Conservation (phyloP, 2,797 vertebrate genomes). For the Mustela erminea region DNA sequence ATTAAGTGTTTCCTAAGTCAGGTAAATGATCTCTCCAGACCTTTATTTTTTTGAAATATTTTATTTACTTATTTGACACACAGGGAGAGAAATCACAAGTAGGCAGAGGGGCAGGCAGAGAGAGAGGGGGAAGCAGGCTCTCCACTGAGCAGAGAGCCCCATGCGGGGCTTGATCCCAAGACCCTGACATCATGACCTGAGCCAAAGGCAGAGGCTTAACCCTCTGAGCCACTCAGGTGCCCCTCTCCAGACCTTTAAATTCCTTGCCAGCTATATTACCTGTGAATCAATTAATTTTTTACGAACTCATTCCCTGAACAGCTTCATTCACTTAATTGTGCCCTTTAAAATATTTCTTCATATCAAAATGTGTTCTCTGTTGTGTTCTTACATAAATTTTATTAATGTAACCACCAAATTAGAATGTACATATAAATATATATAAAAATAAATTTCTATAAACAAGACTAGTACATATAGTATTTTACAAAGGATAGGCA, state of each 20-base stretch:
- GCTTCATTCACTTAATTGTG: background rate
- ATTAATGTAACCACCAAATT: background rate
- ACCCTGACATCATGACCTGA: too few species aligned
- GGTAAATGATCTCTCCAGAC: background rate
- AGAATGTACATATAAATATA: background rate
- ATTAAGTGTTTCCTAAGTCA: background rate
- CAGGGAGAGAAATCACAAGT: too few species aligned
- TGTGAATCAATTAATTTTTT: background rate
- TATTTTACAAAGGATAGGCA: background rate
- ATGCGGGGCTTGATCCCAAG: too few species aligned
- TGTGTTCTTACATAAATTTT: background rate
- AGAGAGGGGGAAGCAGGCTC: too few species aligned
- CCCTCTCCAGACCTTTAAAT: background rate
- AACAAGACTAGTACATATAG: background rate
- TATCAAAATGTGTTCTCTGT: background rate
- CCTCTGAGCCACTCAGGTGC: too few species aligned
- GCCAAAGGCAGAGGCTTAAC: too few species aligned
- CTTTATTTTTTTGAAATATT: background rate
- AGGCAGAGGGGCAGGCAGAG: too few species aligned
- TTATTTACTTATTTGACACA: too few species aligned
- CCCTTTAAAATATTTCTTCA: slow-evolving; percentile 19
- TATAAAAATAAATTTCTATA: background rate
- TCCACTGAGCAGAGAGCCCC: too few species aligned
- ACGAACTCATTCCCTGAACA: background rate
- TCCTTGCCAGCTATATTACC: background rate